Evolutionary conservation across 2,888 invertebrate species (phyloP).

Genomic region (Tupiocoris notatus): DNA sequence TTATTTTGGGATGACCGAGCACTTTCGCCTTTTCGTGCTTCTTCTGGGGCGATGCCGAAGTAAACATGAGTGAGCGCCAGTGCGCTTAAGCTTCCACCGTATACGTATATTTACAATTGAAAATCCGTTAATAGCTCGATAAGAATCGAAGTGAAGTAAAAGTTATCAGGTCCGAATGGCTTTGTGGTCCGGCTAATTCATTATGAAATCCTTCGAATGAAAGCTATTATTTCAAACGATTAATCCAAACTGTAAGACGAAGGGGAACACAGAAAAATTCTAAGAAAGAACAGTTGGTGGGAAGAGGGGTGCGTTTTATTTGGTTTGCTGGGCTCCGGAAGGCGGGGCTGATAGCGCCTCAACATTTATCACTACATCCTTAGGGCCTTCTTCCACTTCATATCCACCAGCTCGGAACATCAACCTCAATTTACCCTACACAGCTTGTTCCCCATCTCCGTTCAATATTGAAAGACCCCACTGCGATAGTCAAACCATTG

Average conservation of each 20-base stretch:
- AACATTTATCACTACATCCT: slow-evolving; percentile 21
- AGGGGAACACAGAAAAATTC: background rate
- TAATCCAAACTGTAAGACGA: slow-evolving; percentile 12
- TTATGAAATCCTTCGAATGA: background rate
- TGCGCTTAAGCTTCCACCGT: too few species aligned
- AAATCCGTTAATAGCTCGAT: too few species aligned
- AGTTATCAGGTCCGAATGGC: too few species aligned
- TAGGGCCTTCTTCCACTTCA: background rate
- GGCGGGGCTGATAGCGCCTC: slow-evolving; percentile 25
- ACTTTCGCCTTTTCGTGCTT: too few species aligned
- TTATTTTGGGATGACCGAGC: too few species aligned
- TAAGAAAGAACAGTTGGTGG: background rate
- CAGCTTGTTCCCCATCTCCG: too few species aligned
- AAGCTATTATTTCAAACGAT: slow-evolving; percentile 5
- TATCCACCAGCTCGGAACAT: background rate
- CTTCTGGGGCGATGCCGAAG: too few species aligned
- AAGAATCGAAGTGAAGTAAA: too few species aligned
- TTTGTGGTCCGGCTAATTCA: slow-evolving; percentile 17
- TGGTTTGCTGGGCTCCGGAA: slow-evolving; percentile 25
- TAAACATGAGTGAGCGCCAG: too few species aligned
- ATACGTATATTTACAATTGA: too few species aligned
- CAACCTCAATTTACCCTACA: background rate
- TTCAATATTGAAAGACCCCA: slow-evolving; percentile 27
- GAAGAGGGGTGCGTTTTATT: slow-evolving; percentile 20
- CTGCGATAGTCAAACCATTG: background rate